These are phyloP conservation scores for Pocota personata DNA, from an alignment of 2,888 invertebrate species.

Conservation along the genomic window DNA sequence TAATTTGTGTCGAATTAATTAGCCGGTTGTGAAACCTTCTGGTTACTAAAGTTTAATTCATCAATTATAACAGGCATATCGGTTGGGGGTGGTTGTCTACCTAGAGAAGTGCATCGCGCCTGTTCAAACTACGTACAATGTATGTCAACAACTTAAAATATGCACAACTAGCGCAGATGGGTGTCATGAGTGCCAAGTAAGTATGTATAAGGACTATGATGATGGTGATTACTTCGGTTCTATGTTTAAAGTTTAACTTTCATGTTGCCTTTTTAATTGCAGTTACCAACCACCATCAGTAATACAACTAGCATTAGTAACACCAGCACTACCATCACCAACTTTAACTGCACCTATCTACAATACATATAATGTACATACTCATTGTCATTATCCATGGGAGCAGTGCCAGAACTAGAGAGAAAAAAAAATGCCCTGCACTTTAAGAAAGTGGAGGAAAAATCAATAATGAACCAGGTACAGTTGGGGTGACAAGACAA, in stretches of 20 bases:
- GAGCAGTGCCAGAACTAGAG: not conserved
- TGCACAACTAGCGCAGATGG: not conserved
- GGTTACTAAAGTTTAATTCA: conserved; percentile 29
- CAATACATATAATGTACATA: no score
- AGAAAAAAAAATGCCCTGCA: not conserved
- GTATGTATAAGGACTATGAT: not conserved
- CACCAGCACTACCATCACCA: no score
- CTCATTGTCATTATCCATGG: conserved; percentile 1
- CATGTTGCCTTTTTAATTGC: conserved; percentile 15
- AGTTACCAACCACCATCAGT: not conserved
- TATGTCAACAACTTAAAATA: not conserved
- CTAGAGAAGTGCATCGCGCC: not conserved
- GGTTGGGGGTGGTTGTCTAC: not conserved
- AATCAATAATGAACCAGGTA: not conserved
- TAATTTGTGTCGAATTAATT: conserved; percentile 49
- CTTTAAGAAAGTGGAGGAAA: no score
- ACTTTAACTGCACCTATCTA: no score
- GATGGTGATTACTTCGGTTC: not conserved
- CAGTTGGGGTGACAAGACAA: not conserved
- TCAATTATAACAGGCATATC: conserved; percentile 28
- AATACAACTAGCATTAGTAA: not conserved
- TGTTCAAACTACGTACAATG: not conserved
- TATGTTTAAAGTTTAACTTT: not conserved
- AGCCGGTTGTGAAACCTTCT: conserved; percentile 15
- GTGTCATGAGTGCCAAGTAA: not conserved